A percentile compares a stretch with the other conserved stretches of the same genome.
phyloP scores from a whole-genome alignment of 2,797 vertebrate genomes.

The Enteromius unitaeniatus region DNA sequence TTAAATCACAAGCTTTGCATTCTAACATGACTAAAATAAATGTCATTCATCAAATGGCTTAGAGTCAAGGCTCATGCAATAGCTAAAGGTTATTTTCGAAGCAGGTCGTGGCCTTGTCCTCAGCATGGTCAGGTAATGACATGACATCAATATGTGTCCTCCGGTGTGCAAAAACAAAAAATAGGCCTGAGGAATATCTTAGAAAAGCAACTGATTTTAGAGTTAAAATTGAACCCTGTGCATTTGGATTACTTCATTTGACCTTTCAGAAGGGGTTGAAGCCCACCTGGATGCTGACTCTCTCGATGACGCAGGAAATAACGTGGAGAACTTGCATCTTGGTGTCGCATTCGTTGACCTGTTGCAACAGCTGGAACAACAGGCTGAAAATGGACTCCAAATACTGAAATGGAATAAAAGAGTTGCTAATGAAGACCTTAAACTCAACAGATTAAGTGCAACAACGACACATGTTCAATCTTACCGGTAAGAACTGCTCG shows the following conservation, averaged over 20 bases:
- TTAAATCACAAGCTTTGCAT: neutral
- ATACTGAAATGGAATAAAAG: conserved; percentile 77
- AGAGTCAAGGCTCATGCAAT: neutral
- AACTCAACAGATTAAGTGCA: neutral
- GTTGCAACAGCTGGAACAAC: conserved; percentile 93
- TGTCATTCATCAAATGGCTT: conserved; percentile 6
- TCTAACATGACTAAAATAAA: neutral
- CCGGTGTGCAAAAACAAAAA: neutral
- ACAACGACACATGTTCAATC: conserved; percentile 54
- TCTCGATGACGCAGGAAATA: conserved; percentile 95
- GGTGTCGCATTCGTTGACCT: conserved; percentile 95
- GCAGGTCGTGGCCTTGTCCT: neutral
- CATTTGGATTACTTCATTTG: neutral
- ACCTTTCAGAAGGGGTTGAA: neutral
- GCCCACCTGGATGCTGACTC: conserved; percentile 92
- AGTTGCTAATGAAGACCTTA: neutral
- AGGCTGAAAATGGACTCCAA: conserved; percentile 92
- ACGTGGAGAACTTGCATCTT: conserved; percentile 99
- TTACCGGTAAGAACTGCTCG: conserved; percentile 95
- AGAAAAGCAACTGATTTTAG: neutral
- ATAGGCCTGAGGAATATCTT: neutral
- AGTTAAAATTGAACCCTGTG: neutral
- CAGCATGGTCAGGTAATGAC: neutral
- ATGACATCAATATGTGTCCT: neutral
- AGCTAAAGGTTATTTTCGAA: conserved; percentile 3